Base-by-base conservation (phyloP, 1,140 invertebrate species). In the Trichonephila clavata region DNA sequence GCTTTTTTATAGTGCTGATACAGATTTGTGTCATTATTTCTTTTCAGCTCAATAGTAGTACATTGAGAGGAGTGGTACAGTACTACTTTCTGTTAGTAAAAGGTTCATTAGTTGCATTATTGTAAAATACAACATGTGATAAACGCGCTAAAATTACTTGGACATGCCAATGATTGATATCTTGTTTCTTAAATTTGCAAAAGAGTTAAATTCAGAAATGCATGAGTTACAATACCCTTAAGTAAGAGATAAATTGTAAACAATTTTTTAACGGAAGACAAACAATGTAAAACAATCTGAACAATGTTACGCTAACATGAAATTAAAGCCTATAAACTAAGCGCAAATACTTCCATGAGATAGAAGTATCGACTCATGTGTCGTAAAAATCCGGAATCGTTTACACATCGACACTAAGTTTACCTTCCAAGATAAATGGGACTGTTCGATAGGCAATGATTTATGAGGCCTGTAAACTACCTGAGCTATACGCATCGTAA, bases 381-480 rank as follows among this genome's bases (percentile, higher is more conserved):
- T 50, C 68, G n/a, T 24, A 43, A 39, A 77, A 77, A 81, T 7
- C 16, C 50, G 60, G 39, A 16, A 59, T 27, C 60, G 86, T 61
- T 89, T 39, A 43, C n/a, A 63, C 27, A 50, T 71, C 65, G 57
- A 77, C 27, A 50, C 43, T 50, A 18, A 80, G 16, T 59, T 77
- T 77, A 68, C 61, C 43, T 63, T 13, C 59, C 57, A 91, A 91
- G 90, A 83, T 91, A 91, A 91, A 91, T 91, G 90, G 10, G n/a
- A 8, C 18, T 27, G 16, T 16, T 80, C 27, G 24, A 39, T 59
- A 59, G 91, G 21, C 91, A 92, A 71, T 92, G 91, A 92, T 92
- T 92, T 92, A 92, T 92, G 60, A 86, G 86, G 61, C 91, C 57
- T 86, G 91, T 92, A 92, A 92, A 92, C 83, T 86, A 83, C 84